These are phyloP conservation scores for Pardosa pseudoannulata DNA, from an alignment of 2,888 invertebrate species.

Conservation along the genomic window DNA sequence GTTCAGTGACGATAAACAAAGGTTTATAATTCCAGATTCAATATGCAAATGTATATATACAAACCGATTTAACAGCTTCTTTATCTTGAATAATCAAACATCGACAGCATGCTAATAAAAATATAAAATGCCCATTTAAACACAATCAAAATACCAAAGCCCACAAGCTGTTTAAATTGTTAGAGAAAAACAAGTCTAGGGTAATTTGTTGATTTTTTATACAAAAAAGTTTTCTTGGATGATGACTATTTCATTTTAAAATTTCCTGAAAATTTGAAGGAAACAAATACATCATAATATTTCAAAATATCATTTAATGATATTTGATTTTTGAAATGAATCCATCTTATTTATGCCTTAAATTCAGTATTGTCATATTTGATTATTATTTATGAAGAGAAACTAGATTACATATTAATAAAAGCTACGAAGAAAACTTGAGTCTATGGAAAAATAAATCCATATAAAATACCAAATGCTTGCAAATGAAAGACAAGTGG, in stretches of 20 bases:
- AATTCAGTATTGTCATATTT: not conserved
- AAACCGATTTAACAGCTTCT: too few relatives aligned
- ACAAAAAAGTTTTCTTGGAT: not conserved
- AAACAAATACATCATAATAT: not conserved
- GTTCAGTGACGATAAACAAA: too few relatives aligned
- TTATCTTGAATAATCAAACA: too few relatives aligned
- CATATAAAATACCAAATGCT: not conserved
- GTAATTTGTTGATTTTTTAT: not conserved
- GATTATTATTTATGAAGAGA: not conserved
- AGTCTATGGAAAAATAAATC: not conserved
- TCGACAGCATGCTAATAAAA: too few relatives aligned
- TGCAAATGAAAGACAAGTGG: constrained; percentile 1
- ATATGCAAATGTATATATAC: too few relatives aligned
- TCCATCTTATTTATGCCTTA: not conserved
- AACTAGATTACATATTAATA: constrained; percentile 9
- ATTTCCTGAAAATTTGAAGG: not conserved
- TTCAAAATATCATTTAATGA: not conserved
- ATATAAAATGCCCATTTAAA: too few relatives aligned
- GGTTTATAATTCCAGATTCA: too few relatives aligned
- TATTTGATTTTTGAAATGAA: not conserved
- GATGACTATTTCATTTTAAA: not conserved
- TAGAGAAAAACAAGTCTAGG: not conserved
- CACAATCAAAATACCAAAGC: too few relatives aligned
- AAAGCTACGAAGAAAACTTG: not conserved
- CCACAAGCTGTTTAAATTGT: too few relatives aligned